Evolutionary conservation across 2,797 vertebrate species (phyloP).

Genomic region (Iguana delicatissima): DNA sequence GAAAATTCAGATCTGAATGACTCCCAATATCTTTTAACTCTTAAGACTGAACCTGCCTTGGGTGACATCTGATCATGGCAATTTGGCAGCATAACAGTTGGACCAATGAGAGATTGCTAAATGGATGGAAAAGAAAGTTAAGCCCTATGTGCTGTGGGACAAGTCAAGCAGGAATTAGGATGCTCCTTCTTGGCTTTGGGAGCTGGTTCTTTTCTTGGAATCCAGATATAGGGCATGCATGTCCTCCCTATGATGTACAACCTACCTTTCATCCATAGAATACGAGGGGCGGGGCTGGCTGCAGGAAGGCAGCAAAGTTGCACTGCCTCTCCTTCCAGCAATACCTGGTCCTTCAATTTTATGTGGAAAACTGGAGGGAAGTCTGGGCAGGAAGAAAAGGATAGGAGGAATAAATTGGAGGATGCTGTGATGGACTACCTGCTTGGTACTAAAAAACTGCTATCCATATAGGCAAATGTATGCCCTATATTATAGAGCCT

Average conservation of each 20-base stretch:
- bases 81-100: background rate
- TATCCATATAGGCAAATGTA: background rate
- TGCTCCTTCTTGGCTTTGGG: background rate
- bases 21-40: background rate
- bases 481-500: background rate
- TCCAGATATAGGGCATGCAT: no score
- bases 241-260: background rate
- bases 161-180: background rate
- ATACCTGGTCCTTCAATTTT: constrained; percentile 96
- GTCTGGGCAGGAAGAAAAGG: constrained; percentile 80
- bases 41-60: background rate
- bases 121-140: background rate
- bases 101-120: background rate
- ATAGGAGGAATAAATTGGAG: background rate
- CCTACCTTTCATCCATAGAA: constrained; percentile 95
- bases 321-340: constrained; percentile 95
- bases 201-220: background rate
- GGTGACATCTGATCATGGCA: no score
- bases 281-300: constrained; percentile 91
- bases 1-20: background rate
- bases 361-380: constrained; percentile 98
- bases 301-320: constrained; percentile 97
- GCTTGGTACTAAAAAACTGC: background rate
- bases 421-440: background rate
- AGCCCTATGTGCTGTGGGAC: background rate